Conservation (phyloP, 2,113 vertebrate species). For the Climacteris rufus region DNA sequence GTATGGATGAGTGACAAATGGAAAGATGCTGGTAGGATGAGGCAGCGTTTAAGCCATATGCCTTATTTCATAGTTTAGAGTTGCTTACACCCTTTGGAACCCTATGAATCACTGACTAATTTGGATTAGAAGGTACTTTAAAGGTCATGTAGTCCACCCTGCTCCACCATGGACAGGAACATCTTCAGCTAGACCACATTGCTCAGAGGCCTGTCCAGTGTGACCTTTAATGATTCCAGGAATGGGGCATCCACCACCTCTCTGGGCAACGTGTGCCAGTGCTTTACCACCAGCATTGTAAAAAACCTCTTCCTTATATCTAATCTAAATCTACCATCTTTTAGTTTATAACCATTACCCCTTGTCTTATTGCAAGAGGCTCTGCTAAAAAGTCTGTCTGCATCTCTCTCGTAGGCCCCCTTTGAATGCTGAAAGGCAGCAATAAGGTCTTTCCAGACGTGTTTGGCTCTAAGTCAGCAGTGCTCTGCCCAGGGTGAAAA, state of each 20-base stretch:
- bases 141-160: not conserved
- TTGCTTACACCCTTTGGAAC: not conserved
- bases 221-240: not conserved
- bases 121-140: not conserved
- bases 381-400: not conserved
- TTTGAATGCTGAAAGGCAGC: not conserved
- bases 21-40: not conserved
- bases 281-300: not conserved
- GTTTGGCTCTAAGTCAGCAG: rapidly evolving
- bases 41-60: not conserved
- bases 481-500: not conserved
- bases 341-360: not conserved
- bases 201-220: not conserved
- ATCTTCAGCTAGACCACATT: not conserved
- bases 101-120: not conserved
- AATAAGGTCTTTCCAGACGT: not conserved
- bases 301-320: not conserved
- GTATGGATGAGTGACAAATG: not conserved
- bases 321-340: rapidly evolving
- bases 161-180: not conserved
- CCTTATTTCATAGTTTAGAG: not conserved
- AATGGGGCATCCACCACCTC: no score
- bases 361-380: not conserved
- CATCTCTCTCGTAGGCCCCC: not conserved
- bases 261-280: not conserved